Percentiles rank a stretch among this genome's conserved stretches.
phyloP scores from a whole-genome alignment of 2,797 vertebrate genomes.

The Kryptopterus vitreolus region DNA sequence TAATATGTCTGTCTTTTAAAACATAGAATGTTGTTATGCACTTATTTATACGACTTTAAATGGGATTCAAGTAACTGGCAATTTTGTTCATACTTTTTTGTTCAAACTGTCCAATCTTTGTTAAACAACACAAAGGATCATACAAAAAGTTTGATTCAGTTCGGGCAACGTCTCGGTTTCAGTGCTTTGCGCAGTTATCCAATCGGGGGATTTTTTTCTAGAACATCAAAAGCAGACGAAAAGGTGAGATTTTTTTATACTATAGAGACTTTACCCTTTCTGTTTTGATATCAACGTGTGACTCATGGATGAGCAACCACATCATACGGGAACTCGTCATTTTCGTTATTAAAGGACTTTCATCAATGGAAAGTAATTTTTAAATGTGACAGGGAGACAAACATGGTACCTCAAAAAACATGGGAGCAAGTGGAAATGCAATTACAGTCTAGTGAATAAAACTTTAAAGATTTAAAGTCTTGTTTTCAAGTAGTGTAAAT shows the following conservation, averaged over 20 bases:
- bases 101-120: too few species aligned
- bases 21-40: not conserved
- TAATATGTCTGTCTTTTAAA: not conserved
- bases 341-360: slow-evolving; percentile 21
- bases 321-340: slow-evolving; percentile 31
- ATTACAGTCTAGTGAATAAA: slow-evolving; percentile 42
- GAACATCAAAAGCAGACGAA: slow-evolving; percentile 27
- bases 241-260: not conserved
- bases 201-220: slow-evolving; percentile 17
- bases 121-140: not conserved
- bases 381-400: slow-evolving; percentile 35
- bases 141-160: not conserved
- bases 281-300: slow-evolving; percentile 40
- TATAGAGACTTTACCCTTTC: slow-evolving; percentile 22
- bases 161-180: slow-evolving; percentile 11
- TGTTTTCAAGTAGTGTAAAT: slow-evolving; percentile 7
- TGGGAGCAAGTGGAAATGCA: slow-evolving; percentile 35
- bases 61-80: slow-evolving; percentile 10
- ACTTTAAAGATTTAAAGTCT: slow-evolving; percentile 46
- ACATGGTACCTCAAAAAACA: slow-evolving; percentile 50
- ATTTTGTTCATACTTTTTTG: too few species aligned
- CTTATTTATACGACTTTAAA: not conserved
- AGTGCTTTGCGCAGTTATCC: slow-evolving; percentile 6
- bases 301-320: slow-evolving; percentile 27
- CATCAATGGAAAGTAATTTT: slow-evolving; percentile 42